Conservation (phyloP, 2,797 vertebrate genomes). For the Threskiornis aethiopicus region DNA sequence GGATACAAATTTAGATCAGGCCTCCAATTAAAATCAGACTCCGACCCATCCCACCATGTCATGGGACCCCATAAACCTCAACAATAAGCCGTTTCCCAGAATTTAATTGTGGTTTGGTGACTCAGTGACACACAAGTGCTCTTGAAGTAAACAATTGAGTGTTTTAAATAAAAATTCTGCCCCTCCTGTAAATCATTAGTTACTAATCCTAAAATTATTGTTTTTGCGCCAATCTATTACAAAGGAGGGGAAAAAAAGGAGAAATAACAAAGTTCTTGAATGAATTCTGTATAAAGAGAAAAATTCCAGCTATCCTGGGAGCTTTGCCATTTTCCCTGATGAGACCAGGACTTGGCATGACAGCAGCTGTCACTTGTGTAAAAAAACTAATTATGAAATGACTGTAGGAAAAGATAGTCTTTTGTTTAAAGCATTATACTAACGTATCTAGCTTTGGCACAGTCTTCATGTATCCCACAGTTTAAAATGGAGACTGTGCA, state of each 20-base stretch:
- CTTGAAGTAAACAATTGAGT: constrained; percentile 42
- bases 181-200: constrained; percentile 29
- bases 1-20: neutral
- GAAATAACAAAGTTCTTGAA: constrained; percentile 21
- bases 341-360: constrained; percentile 7
- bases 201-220: constrained; percentile 32
- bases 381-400: constrained; percentile 21
- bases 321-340: constrained; percentile 38
- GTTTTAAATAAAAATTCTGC: neutral
- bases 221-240: neutral
- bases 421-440: constrained; percentile 1
- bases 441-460: neutral
- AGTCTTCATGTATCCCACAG: neutral
- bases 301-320: constrained; percentile 31
- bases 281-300: neutral
- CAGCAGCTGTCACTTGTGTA: constrained; percentile 14
- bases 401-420: neutral
- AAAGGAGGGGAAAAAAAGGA: neutral
- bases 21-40: constrained; percentile 8
- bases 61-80: neutral
- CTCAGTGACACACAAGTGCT: constrained; percentile 41
- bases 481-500: neutral
- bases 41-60: neutral
- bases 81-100: constrained; percentile 51
- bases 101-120: constrained; percentile 59